These are phyloP conservation scores for Leptopilina clavipes DNA, from an alignment of 1,140 invertebrate species.

Conservation along the genomic window DNA sequence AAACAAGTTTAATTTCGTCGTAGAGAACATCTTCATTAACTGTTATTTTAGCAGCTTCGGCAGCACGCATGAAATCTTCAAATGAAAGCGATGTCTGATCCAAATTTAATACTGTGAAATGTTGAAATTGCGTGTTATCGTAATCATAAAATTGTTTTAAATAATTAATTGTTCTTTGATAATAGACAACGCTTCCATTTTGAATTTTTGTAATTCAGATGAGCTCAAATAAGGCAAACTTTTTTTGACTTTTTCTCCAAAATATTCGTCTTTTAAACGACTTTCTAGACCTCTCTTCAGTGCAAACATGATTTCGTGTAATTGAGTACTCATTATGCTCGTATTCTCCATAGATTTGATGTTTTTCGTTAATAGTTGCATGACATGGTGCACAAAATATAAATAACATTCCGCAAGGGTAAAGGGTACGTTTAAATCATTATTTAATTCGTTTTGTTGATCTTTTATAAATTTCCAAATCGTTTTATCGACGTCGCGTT, in stretches of 20 bases:
- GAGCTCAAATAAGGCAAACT: slow-evolving; percentile 23
- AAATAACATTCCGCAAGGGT: slow-evolving; percentile 43
- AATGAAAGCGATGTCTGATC: no score
- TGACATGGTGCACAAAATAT: slow-evolving; percentile 47
- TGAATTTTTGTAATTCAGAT: slow-evolving; percentile 32
- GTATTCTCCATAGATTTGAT: slow-evolving; percentile 32
- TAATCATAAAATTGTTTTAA: slow-evolving; percentile 38
- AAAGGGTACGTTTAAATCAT: background rate
- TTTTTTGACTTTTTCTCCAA: slow-evolving; percentile 31
- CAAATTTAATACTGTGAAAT: no score
- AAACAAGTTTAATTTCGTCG: no score
- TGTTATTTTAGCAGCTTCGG: no score
- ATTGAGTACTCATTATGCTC: background rate
- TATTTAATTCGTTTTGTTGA: slow-evolving; percentile 37
- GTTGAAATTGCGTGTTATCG: background rate
- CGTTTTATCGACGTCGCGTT: slow-evolving; percentile 39
- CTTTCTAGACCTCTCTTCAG: slow-evolving; percentile 25
- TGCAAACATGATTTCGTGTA: slow-evolving; percentile 29
- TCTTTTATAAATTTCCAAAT: slow-evolving; percentile 44
- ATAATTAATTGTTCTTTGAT: slow-evolving; percentile 36
- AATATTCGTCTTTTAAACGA: slow-evolving; percentile 34
- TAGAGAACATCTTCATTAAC: no score
- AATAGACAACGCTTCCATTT: slow-evolving; percentile 7
- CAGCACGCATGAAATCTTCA: no score
- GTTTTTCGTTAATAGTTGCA: slow-evolving; percentile 24